phyloP scores from a whole-genome alignment of 2,797 vertebrate genomes.

The Gallinago stenura region DNA sequence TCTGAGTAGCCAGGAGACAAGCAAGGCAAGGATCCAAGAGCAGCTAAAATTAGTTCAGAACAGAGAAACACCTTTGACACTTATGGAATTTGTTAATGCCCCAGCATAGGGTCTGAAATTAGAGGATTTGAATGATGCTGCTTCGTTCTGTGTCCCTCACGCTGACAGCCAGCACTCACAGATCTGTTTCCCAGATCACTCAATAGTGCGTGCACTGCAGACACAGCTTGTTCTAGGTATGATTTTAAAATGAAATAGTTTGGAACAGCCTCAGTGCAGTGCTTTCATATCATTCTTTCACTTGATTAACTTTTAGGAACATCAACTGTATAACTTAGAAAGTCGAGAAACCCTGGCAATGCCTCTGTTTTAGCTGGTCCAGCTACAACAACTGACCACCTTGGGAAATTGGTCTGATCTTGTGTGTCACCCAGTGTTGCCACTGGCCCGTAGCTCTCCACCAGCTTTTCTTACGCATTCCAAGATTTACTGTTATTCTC shows the following conservation, averaged over 20 bases:
- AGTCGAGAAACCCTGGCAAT: not conserved
- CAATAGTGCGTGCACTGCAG: not conserved
- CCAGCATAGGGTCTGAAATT: not conserved
- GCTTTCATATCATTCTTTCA: not conserved
- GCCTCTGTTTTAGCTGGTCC: not conserved
- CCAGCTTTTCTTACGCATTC: constrained; percentile 19
- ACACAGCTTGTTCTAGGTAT: not conserved
- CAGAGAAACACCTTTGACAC: constrained; percentile 4
- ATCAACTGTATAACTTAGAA: not conserved
- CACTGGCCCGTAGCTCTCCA: not conserved
- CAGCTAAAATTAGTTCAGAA: not conserved
- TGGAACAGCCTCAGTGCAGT: not conserved
- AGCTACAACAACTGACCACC: not conserved
- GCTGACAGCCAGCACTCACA: not conserved
- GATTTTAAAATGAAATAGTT: not conserved
- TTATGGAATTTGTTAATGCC: not conserved
- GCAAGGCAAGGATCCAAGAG: not conserved
- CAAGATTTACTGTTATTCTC: constrained; percentile 42
- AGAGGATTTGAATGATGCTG: not conserved
- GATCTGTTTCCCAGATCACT: not conserved
- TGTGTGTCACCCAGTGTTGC: not conserved
- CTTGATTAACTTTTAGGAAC: not conserved
- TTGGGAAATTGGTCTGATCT: not conserved
- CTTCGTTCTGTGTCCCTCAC: not conserved
- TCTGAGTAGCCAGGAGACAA: not conserved